Percentiles rank a stretch among this genome's conserved stretches.
phyloP scores from a whole-genome alignment of 2,113 vertebrate species.

The Malurus cyaneus region DNA sequence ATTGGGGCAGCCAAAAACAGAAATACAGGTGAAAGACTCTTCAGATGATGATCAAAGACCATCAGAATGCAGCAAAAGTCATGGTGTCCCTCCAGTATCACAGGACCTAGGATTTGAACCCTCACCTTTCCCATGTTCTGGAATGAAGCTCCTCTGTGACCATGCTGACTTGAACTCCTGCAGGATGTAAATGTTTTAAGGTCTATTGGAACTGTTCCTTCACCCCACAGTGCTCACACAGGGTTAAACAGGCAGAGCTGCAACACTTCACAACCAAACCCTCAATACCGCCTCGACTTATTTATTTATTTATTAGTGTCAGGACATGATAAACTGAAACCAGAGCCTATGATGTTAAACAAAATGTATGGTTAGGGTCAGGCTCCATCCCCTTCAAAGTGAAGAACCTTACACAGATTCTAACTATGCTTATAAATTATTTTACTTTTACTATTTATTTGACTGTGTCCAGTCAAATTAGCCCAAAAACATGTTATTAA shows the following conservation, averaged over 20 bases:
- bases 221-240: neutral
- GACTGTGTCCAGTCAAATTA: neutral
- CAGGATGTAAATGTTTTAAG: neutral
- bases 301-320: neutral
- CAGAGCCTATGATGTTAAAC: fast-evolving
- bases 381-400: neutral
- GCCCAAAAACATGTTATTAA: neutral
- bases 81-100: fast-evolving
- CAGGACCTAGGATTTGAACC: neutral
- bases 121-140: neutral
- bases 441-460: neutral
- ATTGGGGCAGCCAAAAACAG: neutral
- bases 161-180: neutral
- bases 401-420: neutral
- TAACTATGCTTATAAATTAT: neutral
- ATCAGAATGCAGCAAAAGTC: neutral
- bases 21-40: neutral
- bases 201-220: neutral
- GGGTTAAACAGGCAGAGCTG: neutral
- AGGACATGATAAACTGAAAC: neutral
- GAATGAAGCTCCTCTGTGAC: neutral
- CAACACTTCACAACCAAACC: neutral
- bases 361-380: neutral
- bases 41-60: neutral
- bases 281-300: neutral